These are phyloP conservation scores for Leptinotarsa tumamoca DNA, from an alignment of 2,888 invertebrate species.

Conservation along the genomic window DNA sequence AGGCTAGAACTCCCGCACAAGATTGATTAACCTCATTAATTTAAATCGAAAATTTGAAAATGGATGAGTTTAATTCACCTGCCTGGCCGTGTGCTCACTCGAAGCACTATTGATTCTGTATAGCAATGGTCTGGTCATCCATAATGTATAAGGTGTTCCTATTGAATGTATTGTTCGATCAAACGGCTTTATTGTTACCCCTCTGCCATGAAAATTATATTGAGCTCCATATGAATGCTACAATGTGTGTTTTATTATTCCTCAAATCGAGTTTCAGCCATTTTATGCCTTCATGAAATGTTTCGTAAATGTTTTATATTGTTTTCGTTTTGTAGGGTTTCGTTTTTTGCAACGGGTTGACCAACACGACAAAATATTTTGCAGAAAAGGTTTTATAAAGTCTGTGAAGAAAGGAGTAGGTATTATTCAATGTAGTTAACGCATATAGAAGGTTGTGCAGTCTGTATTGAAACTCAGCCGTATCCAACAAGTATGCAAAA, in stretches of 20 bases:
- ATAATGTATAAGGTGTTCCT: constrained; percentile 38
- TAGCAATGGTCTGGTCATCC: constrained; percentile 32
- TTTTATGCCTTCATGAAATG: constrained; percentile 21
- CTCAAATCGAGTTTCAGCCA: constrained; percentile 31
- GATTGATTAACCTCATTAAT: constrained; percentile 32
- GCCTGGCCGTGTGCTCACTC: constrained; percentile 4
- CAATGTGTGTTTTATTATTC: constrained; percentile 40
- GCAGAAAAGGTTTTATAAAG: neutral
- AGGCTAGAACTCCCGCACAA: neutral
- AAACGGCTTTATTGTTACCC: constrained; percentile 38
- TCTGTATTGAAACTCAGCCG: no score
- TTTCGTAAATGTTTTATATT: constrained; percentile 7
- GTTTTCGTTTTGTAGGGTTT: constrained; percentile 19
- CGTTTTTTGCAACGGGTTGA: neutral
- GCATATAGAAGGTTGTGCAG: no score
- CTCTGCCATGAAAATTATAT: constrained; percentile 41
- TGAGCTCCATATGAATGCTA: constrained; percentile 31
- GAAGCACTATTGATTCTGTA: constrained; percentile 23
- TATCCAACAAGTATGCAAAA: no score
- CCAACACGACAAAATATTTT: neutral
- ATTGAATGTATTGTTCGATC: constrained; percentile 38
- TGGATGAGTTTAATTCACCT: constrained; percentile 24
- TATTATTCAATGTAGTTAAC: no score
- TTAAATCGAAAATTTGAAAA: constrained; percentile 34
- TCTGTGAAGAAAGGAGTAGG: no score